A percentile compares a stretch with the other conserved stretches of the same genome.
Conservation (phyloP, 2,797 vertebrate genomes). For the Threskiornis aethiopicus region DNA sequence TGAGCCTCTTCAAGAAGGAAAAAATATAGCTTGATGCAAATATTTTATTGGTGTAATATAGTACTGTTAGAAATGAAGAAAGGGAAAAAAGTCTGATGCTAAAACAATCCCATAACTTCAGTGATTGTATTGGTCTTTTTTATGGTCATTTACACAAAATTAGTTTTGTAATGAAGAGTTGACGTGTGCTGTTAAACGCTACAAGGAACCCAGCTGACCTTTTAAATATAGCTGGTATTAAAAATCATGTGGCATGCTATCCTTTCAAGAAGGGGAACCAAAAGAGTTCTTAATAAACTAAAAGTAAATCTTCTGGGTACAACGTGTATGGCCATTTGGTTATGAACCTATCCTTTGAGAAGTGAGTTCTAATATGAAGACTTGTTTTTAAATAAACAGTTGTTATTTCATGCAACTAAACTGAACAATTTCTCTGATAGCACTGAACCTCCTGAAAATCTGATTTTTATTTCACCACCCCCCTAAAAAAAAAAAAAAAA, state of each 20-base stretch:
- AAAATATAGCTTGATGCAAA: neutral
- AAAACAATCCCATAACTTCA: neutral
- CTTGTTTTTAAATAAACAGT: neutral
- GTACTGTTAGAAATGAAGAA: neutral
- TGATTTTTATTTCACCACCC: neutral
- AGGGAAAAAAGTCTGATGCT: neutral
- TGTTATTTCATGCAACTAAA: neutral
- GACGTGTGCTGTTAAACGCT: neutral
- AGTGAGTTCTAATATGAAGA: neutral
- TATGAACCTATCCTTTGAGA: neutral
- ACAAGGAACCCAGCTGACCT: neutral
- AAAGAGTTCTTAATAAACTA: neutral
- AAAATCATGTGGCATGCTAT: neutral
- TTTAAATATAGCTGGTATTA: neutral
- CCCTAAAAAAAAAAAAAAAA: too few relatives aligned
- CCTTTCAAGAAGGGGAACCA: neutral
- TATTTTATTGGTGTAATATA: neutral
- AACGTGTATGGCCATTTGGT: neutral
- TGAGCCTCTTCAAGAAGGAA: neutral
- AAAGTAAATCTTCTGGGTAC: neutral
- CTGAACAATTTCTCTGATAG: neutral
- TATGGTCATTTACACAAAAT: neutral
- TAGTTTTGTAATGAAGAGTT: neutral
- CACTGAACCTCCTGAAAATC: neutral
- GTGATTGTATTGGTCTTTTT: neutral